These are phyloP conservation scores for Orbicella faveolata DNA, from an alignment of 64 coral and sea anemone genomes.

Conservation along the genomic window DNA sequence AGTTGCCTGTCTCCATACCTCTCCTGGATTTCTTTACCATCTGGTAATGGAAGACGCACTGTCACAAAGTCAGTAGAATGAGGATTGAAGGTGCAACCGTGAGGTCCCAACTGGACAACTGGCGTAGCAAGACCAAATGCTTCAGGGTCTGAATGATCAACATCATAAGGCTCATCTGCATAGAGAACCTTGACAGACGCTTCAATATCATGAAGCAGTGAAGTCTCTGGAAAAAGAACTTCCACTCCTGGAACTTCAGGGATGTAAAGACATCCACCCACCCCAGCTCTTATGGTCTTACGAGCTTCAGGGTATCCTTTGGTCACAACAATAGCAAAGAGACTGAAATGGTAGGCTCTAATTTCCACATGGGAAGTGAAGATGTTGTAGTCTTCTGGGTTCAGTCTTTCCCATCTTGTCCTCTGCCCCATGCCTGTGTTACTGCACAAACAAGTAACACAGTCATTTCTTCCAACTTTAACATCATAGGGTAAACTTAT, in stretches of 20 bases:
- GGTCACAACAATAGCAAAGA: slow-evolving; percentile 79
- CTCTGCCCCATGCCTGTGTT: slow-evolving; percentile 76
- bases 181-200: slow-evolving; percentile 91
- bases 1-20: slow-evolving; percentile 61
- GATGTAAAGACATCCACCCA: slow-evolving; percentile 83
- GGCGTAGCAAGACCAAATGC: slow-evolving; percentile 80
- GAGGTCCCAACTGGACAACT: slow-evolving; percentile 84
- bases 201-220: slow-evolving; percentile 82
- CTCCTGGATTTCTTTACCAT: slow-evolving; percentile 82
- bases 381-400: slow-evolving; percentile 58
- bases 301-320: slow-evolving; percentile 80
- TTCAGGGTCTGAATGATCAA: slow-evolving; percentile 65
- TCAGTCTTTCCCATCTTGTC: slow-evolving; percentile 68
- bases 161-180: slow-evolving; percentile 89
- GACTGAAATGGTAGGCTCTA: slow-evolving; percentile 87
- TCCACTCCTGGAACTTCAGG: slow-evolving; percentile 86
- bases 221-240: slow-evolving; percentile 81
- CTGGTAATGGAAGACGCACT: slow-evolving; percentile 83
- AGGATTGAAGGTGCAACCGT: slow-evolving; percentile 80
- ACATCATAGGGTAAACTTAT: slow-evolving; percentile 82
- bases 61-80: slow-evolving; percentile 73
- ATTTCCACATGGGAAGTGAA: slow-evolving; percentile 77
- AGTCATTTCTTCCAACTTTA: slow-evolving; percentile 30
- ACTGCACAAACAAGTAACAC: slow-evolving; percentile 80
- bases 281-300: slow-evolving; percentile 71